Evolutionary conservation across 2,797 vertebrate species (phyloP), one percentile per base, ranked within the genome.

Genomic region (Cossypha niveicapilla): DNA sequence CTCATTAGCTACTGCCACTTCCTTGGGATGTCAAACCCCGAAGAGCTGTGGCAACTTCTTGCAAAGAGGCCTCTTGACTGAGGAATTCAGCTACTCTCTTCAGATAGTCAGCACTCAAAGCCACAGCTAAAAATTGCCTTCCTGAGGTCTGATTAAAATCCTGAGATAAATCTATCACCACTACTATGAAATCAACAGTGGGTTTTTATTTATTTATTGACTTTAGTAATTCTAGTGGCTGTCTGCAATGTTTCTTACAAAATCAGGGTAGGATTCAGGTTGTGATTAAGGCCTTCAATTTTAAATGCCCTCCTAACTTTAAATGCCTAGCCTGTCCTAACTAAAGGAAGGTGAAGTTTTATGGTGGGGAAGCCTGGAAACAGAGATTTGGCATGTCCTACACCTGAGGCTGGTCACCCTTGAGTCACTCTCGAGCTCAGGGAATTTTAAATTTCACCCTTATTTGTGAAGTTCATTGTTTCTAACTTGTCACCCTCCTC

Each of bases 81-180:
- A 94, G 91, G 94, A 96, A 96, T 96, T 95, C 84, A 92, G n/a
- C 77, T 88, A 1, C 63, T 79, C 67, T 87, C 56, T 94, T 92
- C 67, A 92, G 84, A 92, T 5, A 92, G 71, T 76, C 0, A 15
- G 60, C 89, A 87, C 91, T 93, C 74, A 82, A 95, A 95, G 77
- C 93, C 92, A 79, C 91, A 87, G 86, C 93, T 96, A 96, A 96
- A 96, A 96, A 93, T 89, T 92, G 74, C 56, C 78, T 96, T 96
- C 89, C 92, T 89, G 91, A 91, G 34, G 91, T 94, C 93, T 92
- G 91, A 92, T 88, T 91, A 89, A 93, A 92, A 96, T 89, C 92
- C 92, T 83, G 87, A 89, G 85, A 92, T 81, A 92, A 89, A 91
- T 89, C 67, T 93, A 18, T 73, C 75, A 50, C 44, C 28, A 16